Evolutionary conservation across 35 echinoderm and acorn worm species (phyloP).

Genomic region (Lytechinus pictus): DNA sequence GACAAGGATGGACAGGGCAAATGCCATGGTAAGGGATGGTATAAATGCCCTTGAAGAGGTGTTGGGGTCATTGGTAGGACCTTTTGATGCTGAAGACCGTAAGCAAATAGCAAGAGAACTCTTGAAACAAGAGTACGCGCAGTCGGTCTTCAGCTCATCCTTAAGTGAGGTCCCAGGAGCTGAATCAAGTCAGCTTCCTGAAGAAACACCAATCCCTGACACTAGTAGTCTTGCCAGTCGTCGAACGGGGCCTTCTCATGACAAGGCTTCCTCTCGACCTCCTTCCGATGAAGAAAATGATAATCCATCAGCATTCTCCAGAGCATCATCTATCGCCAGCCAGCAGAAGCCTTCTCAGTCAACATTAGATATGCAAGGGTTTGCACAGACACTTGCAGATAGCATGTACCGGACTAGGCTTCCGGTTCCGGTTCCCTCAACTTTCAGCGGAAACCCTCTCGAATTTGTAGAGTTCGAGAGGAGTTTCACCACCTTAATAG

Average conservation of each 20-base stretch:
- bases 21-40: not conserved
- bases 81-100: not conserved
- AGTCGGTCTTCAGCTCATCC: constrained; percentile 28
- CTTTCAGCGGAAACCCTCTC: constrained; percentile 61
- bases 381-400: constrained; percentile 26
- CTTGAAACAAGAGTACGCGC: not conserved
- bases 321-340: not conserved
- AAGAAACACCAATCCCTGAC: not conserved
- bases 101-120: not conserved
- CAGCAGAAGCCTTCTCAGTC: not conserved
- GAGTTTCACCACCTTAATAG: constrained; percentile 56
- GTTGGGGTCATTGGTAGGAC: not conserved
- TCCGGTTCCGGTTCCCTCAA: constrained; percentile 23
- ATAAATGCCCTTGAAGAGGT: constrained; percentile 34
- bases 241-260: not conserved
- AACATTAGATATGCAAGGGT: not conserved
- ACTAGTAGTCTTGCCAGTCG: not conserved
- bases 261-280: not conserved
- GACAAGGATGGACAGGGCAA: constrained; percentile 6
- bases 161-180: constrained; percentile 21
- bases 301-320: not conserved
- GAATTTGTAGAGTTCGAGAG: constrained; percentile 58
- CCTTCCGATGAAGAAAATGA: not conserved
- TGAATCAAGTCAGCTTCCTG: not conserved
- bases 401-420: constrained; percentile 54